Percentiles rank a stretch among this genome's conserved stretches.
Conservation (phyloP, 2,113 vertebrate species). For the Quiscalus mexicanus region DNA sequence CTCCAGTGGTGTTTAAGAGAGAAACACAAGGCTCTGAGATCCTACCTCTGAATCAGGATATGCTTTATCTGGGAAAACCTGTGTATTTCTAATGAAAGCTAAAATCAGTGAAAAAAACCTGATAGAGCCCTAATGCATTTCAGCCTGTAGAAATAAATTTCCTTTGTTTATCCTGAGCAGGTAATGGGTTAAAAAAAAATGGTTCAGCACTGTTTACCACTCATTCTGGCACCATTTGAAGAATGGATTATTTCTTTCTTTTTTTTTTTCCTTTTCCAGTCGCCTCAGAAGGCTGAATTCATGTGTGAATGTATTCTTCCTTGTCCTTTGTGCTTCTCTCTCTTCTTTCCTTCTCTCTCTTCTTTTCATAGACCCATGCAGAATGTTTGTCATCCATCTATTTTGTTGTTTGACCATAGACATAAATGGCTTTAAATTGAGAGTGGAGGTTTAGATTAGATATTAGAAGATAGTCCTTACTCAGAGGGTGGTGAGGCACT, state of each 20-base stretch:
- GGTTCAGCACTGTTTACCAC: background rate
- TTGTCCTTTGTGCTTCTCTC: background rate
- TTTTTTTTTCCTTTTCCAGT: background rate
- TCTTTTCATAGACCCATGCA: background rate
- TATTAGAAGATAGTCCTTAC: background rate
- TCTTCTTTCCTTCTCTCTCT: background rate
- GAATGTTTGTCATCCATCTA: background rate
- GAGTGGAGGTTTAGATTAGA: background rate
- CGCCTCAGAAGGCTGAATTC: background rate
- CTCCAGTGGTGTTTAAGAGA: background rate
- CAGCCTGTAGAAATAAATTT: background rate
- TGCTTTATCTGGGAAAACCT: background rate
- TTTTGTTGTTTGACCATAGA: background rate
- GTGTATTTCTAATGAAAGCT: background rate
- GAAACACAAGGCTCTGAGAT: background rate
- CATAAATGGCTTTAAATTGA: background rate
- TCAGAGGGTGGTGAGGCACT: too few relatives aligned
- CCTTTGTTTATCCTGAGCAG: background rate
- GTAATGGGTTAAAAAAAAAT: background rate
- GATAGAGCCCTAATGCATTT: background rate
- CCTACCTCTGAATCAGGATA: background rate
- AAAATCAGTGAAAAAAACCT: background rate
- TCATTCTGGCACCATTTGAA: background rate
- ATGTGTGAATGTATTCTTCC: background rate
- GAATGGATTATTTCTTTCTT: background rate